Evolutionary conservation across 1,140 invertebrate genomes (phyloP).

Genomic region (Pentalonia nigronervosa): DNA sequence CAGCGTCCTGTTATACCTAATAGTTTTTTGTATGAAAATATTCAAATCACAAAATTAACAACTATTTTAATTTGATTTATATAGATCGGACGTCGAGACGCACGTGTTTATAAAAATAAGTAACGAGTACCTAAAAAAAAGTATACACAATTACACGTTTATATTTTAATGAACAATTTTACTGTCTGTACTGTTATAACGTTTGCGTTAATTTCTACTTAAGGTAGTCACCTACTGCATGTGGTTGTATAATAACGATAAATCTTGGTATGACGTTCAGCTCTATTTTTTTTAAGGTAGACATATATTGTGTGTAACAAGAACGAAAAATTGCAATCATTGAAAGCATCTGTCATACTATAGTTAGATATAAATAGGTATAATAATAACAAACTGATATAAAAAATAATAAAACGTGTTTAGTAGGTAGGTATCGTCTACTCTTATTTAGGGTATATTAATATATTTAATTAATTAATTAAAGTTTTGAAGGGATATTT

Average conservation of each 20-base stretch:
- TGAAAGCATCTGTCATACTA: background rate
- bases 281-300: background rate
- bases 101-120: background rate
- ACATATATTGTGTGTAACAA: background rate
- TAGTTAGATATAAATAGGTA: no score
- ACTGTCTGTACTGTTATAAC: background rate
- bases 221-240: background rate
- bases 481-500: background rate
- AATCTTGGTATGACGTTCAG: background rate
- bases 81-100: background rate
- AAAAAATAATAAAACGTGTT: no score
- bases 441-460: no score
- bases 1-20: background rate
- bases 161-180: background rate
- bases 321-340: background rate
- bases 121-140: background rate
- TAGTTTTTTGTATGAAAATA: background rate
- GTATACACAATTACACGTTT: background rate
- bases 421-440: no score
- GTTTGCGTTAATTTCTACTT: background rate
- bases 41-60: slow-evolving; percentile 3
- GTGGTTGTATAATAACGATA: background rate
- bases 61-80: background rate
- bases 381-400: no score
- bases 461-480: background rate